Evolutionary conservation across 2,888 invertebrate genomes (phyloP).

Genomic region (Rotaria macrura): DNA sequence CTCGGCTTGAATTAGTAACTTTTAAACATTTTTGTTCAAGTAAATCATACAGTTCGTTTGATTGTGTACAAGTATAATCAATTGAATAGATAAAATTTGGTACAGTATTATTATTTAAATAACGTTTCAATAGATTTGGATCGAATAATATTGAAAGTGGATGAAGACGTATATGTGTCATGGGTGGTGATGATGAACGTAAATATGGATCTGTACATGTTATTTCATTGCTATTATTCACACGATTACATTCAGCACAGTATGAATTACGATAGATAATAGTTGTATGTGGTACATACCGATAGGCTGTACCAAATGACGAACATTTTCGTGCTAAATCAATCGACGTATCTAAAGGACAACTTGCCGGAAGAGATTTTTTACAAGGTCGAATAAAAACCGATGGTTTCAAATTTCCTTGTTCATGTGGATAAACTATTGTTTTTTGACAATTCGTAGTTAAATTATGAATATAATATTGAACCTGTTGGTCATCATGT

Average conservation of each 20-base stretch:
- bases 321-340: background rate
- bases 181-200: background rate
- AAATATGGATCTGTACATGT: background rate
- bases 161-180: background rate
- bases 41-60: background rate
- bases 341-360: background rate
- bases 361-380: background rate
- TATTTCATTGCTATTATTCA: background rate
- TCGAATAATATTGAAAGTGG: background rate
- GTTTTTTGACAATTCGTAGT: background rate
- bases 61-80: background rate
- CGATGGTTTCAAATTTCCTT: background rate
- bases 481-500: background rate
- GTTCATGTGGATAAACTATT: background rate
- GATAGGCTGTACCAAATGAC: background rate
- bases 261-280: background rate
- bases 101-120: background rate
- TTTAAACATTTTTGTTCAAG: background rate
- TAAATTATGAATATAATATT: background rate
- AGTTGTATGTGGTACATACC: background rate
- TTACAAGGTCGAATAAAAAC: slow-evolving; percentile 14
- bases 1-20: background rate
- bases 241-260: background rate
- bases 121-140: background rate
- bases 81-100: background rate